phyloP scores from a whole-genome alignment of 2,113 vertebrate species.

The Myrmecophaga tridactyla region DNA sequence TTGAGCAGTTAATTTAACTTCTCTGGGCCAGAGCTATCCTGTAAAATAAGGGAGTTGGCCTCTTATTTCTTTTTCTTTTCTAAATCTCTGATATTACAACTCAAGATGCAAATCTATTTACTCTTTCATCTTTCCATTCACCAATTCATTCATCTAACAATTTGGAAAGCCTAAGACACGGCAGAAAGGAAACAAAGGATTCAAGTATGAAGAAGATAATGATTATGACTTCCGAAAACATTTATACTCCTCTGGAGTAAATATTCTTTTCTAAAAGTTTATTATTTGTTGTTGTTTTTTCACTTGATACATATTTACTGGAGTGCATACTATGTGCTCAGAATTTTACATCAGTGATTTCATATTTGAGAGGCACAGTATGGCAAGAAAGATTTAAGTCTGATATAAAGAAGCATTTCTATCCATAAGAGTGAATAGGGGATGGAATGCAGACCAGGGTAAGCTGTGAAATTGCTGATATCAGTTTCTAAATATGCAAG shows the following conservation, averaged over 20 bases:
- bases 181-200: neutral
- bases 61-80: neutral
- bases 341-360: neutral
- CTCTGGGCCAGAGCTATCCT: neutral
- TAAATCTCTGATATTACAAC: neutral
- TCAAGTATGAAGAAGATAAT: neutral
- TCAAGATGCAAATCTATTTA: neutral
- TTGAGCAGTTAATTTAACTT: neutral
- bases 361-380: neutral
- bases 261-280: neutral
- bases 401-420: neutral
- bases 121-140: neutral
- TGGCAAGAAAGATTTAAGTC: neutral
- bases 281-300: neutral
- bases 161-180: neutral
- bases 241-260: neutral
- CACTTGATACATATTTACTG: neutral
- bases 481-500: neutral
- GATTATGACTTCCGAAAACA: neutral
- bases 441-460: too few relatives aligned
- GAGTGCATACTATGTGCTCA: neutral
- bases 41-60: neutral
- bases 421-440: accelerated
- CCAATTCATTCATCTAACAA: neutral
- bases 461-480: neutral